phyloP scores from a whole-genome alignment of 2,888 invertebrate species.

The Eupelmus urozonus region DNA sequence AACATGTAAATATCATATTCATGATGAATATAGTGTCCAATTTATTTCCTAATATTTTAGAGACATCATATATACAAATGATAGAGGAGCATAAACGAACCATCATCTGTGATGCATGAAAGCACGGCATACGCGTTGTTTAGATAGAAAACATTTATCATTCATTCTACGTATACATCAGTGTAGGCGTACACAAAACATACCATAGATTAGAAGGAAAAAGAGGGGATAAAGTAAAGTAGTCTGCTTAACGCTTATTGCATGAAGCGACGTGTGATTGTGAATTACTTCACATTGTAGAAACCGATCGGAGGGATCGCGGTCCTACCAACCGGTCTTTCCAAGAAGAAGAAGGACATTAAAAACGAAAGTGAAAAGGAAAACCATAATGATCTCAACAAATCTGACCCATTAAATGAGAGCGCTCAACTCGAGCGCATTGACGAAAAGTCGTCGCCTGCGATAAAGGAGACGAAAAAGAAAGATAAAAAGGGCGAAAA shows the following conservation, averaged over 20 bases:
- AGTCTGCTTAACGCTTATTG: slow-evolving; percentile 67
- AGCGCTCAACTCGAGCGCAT: slow-evolving; percentile 69
- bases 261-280: slow-evolving; percentile 73
- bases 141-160: slow-evolving; percentile 20
- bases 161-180: not conserved
- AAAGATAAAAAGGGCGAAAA: slow-evolving; percentile 74
- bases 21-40: not conserved
- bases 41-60: not conserved
- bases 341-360: slow-evolving; percentile 80
- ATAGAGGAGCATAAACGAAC: slow-evolving; percentile 5
- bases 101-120: slow-evolving; percentile 51
- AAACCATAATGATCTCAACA: slow-evolving; percentile 78
- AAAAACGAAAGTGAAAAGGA: slow-evolving; percentile 81
- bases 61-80: slow-evolving; percentile 42
- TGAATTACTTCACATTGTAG: slow-evolving; percentile 79
- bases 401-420: slow-evolving; percentile 73
- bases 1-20: not conserved
- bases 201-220: slow-evolving; percentile 14
- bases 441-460: slow-evolving; percentile 68
- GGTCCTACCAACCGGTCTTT: slow-evolving; percentile 85
- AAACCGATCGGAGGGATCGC: slow-evolving; percentile 91
- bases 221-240: slow-evolving; percentile 20
- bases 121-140: slow-evolving; percentile 46
- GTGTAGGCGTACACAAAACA: slow-evolving; percentile 17
- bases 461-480: slow-evolving; percentile 76